Evolutionary conservation across 2,797 vertebrate species (phyloP).

Genomic region (Bovichtus variegatus): DNA sequence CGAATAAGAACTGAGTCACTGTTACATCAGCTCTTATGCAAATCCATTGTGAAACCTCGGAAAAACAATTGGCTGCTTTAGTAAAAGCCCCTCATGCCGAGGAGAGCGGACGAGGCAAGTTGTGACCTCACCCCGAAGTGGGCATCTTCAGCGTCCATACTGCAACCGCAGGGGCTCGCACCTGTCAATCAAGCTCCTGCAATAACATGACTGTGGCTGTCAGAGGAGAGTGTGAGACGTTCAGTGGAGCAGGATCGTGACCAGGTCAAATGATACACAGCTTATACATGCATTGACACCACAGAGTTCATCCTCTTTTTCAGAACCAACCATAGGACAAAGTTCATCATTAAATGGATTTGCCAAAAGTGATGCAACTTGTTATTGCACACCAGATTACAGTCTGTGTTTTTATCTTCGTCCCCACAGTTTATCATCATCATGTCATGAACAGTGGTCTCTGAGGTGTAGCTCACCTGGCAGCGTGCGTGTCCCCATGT

Average conservation of each 20-base stretch:
- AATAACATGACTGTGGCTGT: conserved; percentile 58
- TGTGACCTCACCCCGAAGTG: conserved; percentile 71
- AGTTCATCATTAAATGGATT: background rate
- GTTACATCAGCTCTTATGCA: conserved; percentile 44
- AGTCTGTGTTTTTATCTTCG: background rate
- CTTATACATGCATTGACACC: conserved; percentile 5
- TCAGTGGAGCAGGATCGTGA: background rate
- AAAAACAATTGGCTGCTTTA: conserved; percentile 18
- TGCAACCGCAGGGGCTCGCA: conserved; percentile 26
- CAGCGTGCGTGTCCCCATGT: too few relatives aligned
- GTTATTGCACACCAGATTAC: background rate
- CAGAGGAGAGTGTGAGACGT: conserved; percentile 10
- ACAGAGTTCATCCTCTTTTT: background rate
- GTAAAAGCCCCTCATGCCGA: conserved; percentile 21
- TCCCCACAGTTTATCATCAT: background rate
- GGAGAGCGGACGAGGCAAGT: conserved; percentile 32
- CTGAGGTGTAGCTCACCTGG: too few relatives aligned
- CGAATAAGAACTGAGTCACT: conserved; percentile 40
- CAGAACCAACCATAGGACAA: background rate
- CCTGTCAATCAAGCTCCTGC: conserved; percentile 69
- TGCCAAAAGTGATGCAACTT: background rate
- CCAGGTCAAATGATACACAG: background rate
- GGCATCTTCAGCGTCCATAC: conserved; percentile 75
- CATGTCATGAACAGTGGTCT: background rate
- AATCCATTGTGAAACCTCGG: conserved; percentile 43